Percentiles rank a stretch among this genome's conserved stretches.
These are phyloP conservation scores for Microchrysa polita DNA, from an alignment of 2,888 invertebrate genomes.

Conservation along the genomic window DNA sequence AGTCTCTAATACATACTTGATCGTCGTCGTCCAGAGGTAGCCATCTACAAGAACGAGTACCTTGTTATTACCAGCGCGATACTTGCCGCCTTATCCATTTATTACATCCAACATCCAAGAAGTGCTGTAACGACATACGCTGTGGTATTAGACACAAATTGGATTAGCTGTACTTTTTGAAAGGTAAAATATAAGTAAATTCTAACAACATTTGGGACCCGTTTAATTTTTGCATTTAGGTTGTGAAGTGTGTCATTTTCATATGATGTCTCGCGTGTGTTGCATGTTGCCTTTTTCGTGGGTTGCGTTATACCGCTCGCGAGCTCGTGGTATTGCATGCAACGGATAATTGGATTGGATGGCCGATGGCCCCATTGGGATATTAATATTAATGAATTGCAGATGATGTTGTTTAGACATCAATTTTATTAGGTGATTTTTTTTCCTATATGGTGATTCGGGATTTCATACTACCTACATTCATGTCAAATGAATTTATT, in stretches of 20 bases:
- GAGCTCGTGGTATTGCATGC: no score
- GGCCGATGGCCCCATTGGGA: no score
- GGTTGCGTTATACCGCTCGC: not conserved
- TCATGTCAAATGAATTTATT: no score
- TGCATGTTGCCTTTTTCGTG: not conserved
- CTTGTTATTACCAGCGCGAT: slow-evolving; percentile 17
- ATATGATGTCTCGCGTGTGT: no score
- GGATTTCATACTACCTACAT: no score
- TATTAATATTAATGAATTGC: no score
- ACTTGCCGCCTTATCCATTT: not conserved
- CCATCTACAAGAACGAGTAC: not conserved
- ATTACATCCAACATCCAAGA: no score
- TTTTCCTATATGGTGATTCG: no score
- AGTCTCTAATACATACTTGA: no score
- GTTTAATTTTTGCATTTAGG: slow-evolving; percentile 17
- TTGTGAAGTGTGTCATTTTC: not conserved
- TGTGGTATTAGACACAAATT: slow-evolving; percentile 9
- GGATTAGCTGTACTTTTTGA: slow-evolving; percentile 35
- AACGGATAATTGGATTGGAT: no score
- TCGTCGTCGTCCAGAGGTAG: not conserved
- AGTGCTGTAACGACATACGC: not conserved
- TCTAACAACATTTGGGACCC: slow-evolving; percentile 9
- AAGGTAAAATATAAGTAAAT: slow-evolving; percentile 38
- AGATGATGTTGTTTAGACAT: no score
- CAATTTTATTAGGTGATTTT: no score